phyloP scores from a whole-genome alignment of 1,140 invertebrate genomes.

The Gonioctena quinquepunctata region DNA sequence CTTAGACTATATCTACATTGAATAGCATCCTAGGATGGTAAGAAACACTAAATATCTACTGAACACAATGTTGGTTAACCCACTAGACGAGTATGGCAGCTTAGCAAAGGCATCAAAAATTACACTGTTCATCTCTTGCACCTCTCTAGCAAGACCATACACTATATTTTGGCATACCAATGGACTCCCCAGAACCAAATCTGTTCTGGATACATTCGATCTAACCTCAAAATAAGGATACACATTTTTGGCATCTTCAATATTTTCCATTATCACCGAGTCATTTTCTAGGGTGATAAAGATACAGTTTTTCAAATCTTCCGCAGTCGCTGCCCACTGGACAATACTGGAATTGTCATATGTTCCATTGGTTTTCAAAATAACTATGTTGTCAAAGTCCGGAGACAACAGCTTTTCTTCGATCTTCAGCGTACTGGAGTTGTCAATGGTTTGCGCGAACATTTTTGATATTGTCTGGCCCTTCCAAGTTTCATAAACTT shows the following conservation, averaged over 20 bases:
- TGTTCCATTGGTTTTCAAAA: neutral
- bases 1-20: too few species aligned
- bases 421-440: neutral
- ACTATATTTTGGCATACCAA: constrained; percentile 9
- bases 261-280: neutral
- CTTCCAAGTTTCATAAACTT: constrained; percentile 1
- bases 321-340: neutral
- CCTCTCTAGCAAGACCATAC: constrained; percentile 14
- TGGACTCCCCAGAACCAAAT: constrained; percentile 8
- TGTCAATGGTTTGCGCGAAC: neutral
- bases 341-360: neutral
- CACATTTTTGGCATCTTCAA: neutral
- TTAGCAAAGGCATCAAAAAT: constrained; percentile 4
- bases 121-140: neutral
- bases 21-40: neutral
- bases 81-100: too few species aligned
- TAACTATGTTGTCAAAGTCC: neutral
- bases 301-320: neutral
- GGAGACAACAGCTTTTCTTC: neutral
- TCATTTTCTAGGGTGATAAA: constrained; percentile 11
- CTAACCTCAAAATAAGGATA: neutral
- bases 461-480: neutral
- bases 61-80: too few species aligned
- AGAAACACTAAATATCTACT: neutral
- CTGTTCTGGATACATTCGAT: neutral